A percentile compares a stretch with the other conserved stretches of the same genome.
Conservation (phyloP, 1,140 invertebrate species). For the Marisa cornuarietis region DNA sequence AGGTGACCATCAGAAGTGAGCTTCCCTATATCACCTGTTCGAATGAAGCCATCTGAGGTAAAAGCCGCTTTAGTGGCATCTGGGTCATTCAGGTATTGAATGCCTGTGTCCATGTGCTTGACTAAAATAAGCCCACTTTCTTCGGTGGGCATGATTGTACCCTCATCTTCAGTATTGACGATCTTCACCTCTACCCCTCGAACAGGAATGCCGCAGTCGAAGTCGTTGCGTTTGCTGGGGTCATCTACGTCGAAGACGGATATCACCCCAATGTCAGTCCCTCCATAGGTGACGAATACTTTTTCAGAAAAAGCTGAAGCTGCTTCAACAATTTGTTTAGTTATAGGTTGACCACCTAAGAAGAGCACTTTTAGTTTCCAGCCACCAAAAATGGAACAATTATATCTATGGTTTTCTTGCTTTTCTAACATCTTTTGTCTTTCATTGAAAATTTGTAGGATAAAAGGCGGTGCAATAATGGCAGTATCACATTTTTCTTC, state of each 20-base stretch:
- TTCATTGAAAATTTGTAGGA: background rate
- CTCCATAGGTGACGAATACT: background rate
- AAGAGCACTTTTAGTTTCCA: background rate
- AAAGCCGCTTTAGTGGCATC: slow-evolving; percentile 19
- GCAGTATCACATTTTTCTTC: slow-evolving; percentile 1
- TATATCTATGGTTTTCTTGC: too few species aligned
- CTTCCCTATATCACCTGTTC: slow-evolving; percentile 10
- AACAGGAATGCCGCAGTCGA: background rate
- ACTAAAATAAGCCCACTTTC: slow-evolving; percentile 2
- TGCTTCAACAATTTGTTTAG: background rate
- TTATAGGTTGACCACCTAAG: background rate
- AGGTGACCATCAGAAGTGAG: slow-evolving; percentile 13
- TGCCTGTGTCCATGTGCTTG: background rate
- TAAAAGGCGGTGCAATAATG: background rate
- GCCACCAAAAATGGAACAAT: too few species aligned
- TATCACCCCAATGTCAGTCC: background rate
- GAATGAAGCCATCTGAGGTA: slow-evolving; percentile 1
- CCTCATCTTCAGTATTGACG: background rate
- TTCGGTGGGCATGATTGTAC: background rate
- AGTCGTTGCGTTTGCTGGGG: background rate
- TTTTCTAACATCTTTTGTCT: background rate
- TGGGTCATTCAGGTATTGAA: background rate
- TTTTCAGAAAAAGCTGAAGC: background rate
- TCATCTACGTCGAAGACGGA: background rate
- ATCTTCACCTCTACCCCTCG: background rate